A percentile compares a stretch with the other conserved stretches of the same genome.
These are phyloP conservation scores for Ammospiza nelsoni DNA, from an alignment of 2,113 vertebrate genomes.

Conservation along the genomic window DNA sequence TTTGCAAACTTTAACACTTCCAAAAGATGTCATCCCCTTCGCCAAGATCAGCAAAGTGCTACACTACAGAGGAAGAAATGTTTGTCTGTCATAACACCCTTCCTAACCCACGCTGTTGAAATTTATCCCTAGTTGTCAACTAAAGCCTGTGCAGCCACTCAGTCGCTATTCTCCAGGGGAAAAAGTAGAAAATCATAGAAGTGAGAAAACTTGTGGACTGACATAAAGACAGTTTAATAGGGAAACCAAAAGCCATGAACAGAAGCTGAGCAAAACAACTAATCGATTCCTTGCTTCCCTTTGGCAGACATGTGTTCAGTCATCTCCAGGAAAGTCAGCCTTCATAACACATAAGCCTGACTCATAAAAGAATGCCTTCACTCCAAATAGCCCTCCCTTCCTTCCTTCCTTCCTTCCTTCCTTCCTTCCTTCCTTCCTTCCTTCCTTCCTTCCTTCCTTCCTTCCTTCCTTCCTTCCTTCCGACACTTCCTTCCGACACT, in stretches of 20 bases:
- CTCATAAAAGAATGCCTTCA: neutral
- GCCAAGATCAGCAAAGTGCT: neutral
- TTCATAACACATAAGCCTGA: accelerated
- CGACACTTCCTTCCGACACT: too few species aligned
- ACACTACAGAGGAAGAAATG: neutral
- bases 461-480: neutral
- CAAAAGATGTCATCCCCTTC: neutral
- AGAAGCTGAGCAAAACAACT: neutral
- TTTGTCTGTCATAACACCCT: neutral
- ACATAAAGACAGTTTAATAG: neutral
- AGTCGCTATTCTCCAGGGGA: neutral
- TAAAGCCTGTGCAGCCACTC: neutral
- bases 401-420: neutral
- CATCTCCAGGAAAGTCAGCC: neutral
- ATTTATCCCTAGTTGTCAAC: neutral
- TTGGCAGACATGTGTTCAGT: neutral
- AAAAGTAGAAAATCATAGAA: neutral
- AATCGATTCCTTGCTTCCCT: neutral
- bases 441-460: neutral
- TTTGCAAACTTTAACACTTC: neutral
- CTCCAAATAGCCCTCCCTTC: neutral
- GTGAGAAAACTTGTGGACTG: neutral
- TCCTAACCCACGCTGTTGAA: accelerated
- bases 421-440: neutral
- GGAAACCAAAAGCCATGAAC: neutral